Evolutionary conservation across 2,113 vertebrate genomes (phyloP), one percentile per base, ranked within the genome.

Genomic region (Pitta sordida): DNA sequence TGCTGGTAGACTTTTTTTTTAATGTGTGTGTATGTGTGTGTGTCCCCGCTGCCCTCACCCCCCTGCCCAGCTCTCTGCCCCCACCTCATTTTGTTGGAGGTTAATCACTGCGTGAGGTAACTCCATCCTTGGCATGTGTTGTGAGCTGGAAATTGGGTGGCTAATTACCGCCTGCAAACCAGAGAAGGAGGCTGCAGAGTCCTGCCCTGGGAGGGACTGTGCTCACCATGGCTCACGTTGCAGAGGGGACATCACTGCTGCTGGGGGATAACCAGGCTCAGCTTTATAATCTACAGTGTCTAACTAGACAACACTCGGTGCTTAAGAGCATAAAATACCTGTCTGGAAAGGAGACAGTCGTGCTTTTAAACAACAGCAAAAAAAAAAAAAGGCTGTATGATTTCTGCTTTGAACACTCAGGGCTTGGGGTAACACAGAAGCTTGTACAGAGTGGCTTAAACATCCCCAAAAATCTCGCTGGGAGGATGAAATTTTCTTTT

Each of bases 401-500:
- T 64, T 84, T n/a, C 62, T 56, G 58, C 86, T 87, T 84, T 27
- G 48, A 74, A 73, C 64, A 7, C 65, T 90, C 43, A 51, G 83
- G n/a, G 48, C 43, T 73, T 7, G 52, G 63, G 51, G n/a, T 73
- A 69, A n/a, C 63, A 21, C 15, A 0, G 0, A 62, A 44, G 39
- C 29, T 43, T 2, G 41, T 55, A 12, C 55, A 52, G 52, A 34
- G 8, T 39, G 79, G 69, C 71, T 88, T 46, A 67, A 80, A n/a
- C 43, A 16, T 39, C 90, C 79, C 73, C 90, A 24, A 81, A 94
- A 92, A 93, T 90, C 96, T 78, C 44, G 2, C 88, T 86, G 69
- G 84, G 79, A 89, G 83, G 91, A 94, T 85, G 92, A 95, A 91
- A 94, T 95, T 91, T 95, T 91, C 94, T 97, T 92, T 94, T 93